These are phyloP conservation scores for Ophiodon elongatus DNA, from an alignment of 2,113 vertebrate genomes.

Conservation along the genomic window DNA sequence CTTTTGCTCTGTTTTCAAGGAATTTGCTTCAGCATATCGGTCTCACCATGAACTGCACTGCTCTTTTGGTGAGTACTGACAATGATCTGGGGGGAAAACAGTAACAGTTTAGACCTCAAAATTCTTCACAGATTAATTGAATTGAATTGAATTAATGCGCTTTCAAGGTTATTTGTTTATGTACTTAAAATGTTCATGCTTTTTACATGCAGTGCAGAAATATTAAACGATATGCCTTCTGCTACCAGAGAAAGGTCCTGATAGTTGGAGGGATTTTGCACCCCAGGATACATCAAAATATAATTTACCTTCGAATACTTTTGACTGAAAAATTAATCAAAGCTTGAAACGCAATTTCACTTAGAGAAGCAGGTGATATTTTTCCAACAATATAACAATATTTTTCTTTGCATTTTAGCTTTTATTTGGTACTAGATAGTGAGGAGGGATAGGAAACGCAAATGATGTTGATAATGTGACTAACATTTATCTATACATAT, in stretches of 20 bases:
- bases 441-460: background rate
- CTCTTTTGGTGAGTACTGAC: constrained; percentile 43
- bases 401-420: background rate
- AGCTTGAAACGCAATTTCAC: background rate
- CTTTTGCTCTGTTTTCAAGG: background rate
- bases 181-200: background rate
- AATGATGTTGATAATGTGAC: background rate
- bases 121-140: background rate
- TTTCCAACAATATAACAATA: background rate
- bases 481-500: background rate
- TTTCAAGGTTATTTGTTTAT: background rate
- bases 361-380: background rate
- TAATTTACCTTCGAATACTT: background rate
- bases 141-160: background rate
- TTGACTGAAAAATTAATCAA: background rate
- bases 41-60: background rate
- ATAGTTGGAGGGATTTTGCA: background rate
- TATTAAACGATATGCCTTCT: background rate
- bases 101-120: background rate
- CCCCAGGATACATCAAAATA: too few species aligned
- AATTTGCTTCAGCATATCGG: background rate
- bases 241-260: background rate
- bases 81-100: background rate
- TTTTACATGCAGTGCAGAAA: background rate
- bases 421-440: background rate